phyloP scores from a whole-genome alignment of 2,888 invertebrate genomes.

The Cyrtodaria siliqua region DNA sequence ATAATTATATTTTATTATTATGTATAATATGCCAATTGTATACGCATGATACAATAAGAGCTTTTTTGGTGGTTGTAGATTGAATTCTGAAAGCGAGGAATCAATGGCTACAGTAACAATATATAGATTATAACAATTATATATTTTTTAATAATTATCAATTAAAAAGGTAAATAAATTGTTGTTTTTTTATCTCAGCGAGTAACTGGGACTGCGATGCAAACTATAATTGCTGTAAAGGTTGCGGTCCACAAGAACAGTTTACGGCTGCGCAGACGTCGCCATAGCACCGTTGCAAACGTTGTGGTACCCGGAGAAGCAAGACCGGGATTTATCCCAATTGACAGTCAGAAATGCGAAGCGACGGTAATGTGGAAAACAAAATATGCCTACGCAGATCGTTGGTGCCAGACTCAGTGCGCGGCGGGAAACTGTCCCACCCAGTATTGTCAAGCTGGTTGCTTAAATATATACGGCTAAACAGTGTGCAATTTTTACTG shows the following conservation, averaged over 20 bases:
- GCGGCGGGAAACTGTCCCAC: constrained; percentile 56
- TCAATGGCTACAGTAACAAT: no score
- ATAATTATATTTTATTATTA: no score
- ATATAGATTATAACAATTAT: neutral
- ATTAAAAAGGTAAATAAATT: neutral
- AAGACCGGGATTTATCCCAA: constrained; percentile 26
- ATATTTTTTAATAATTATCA: neutral
- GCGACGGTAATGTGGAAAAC: constrained; percentile 41
- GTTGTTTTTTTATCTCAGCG: constrained; percentile 40
- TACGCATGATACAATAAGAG: no score
- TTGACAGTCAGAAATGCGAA: constrained; percentile 29
- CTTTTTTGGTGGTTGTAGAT: no score
- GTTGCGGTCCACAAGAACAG: constrained; percentile 70
- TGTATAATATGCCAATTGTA: no score
- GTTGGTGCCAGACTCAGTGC: constrained; percentile 63
- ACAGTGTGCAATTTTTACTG: no score
- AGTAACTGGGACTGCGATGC: constrained; percentile 69
- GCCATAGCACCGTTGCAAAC: constrained; percentile 11
- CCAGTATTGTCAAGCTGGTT: constrained; percentile 51
- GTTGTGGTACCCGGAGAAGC: neutral
- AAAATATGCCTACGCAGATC: constrained; percentile 44
- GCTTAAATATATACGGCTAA: constrained; percentile 8
- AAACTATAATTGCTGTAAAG: constrained; percentile 62
- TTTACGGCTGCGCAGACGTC: constrained; percentile 61
- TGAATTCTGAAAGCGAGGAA: no score